Conservation (phyloP, 1,140 invertebrate species). For the Neodiprion virginianus region DNA sequence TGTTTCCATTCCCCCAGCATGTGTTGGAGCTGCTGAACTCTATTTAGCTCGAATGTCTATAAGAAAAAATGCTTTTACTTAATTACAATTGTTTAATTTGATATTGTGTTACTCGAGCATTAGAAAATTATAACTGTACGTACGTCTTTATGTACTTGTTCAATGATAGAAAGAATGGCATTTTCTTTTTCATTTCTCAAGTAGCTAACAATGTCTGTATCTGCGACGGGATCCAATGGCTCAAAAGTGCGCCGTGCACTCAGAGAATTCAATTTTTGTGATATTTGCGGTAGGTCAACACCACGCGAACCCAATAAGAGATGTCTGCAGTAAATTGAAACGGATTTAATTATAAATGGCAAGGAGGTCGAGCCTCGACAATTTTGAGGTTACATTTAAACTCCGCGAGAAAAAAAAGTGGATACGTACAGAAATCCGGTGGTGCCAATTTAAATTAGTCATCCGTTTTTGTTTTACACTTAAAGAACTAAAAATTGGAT, state of each 20-base stretch:
- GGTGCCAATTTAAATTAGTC: too few relatives aligned
- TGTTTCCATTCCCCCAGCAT: conserved; percentile 88
- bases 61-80: conserved; percentile 34
- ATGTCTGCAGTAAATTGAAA: conserved; percentile 70
- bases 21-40: conserved; percentile 78
- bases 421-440: neutral
- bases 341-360: conserved; percentile 14
- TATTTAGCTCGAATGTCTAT: conserved; percentile 68
- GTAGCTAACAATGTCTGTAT: conserved; percentile 89
- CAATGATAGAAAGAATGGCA: conserved; percentile 89
- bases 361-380: neutral
- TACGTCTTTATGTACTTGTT: conserved; percentile 85
- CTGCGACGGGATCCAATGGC: conserved; percentile 85
- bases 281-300: conserved; percentile 90
- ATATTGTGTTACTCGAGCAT: neutral
- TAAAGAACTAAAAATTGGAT: too few relatives aligned
- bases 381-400: neutral
- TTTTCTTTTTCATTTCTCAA: conserved; percentile 94
- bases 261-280: conserved; percentile 87
- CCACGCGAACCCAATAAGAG: conserved; percentile 92
- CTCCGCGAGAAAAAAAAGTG: too few relatives aligned
- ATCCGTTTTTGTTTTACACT: too few relatives aligned
- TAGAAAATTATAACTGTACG: conserved; percentile 45
- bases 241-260: conserved; percentile 86
- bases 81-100: neutral